Conservation (phyloP, 1,140 invertebrate genomes). For the Ruditapes philippinarum region DNA sequence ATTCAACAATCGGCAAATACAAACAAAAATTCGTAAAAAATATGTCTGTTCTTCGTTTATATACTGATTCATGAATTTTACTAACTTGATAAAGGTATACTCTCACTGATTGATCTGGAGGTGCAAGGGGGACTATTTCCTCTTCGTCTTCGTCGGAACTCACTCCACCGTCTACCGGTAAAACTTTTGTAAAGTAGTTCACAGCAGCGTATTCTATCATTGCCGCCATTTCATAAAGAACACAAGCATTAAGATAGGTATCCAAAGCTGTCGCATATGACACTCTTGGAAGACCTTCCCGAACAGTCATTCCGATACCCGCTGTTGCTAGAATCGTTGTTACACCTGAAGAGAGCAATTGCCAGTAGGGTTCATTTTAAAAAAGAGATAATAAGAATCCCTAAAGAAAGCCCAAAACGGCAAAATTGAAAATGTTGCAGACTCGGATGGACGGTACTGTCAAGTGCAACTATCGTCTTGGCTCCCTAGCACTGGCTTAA, state of each 20-base stretch:
- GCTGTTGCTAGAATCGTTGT: slow-evolving; percentile 90
- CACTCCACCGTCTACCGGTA: slow-evolving; percentile 73
- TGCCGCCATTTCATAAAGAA: slow-evolving; percentile 97
- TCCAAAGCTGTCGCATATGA: slow-evolving; percentile 96
- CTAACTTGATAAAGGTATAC: not conserved
- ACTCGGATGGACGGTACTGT: too few relatives aligned
- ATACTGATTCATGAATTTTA: too few relatives aligned
- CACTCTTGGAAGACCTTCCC: slow-evolving; percentile 89
- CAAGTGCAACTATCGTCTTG: too few relatives aligned
- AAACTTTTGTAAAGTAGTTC: slow-evolving; percentile 95
- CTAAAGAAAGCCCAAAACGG: too few relatives aligned
- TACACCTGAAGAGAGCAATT: slow-evolving; percentile 87
- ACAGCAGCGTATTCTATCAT: slow-evolving; percentile 97
- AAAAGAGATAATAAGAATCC: too few relatives aligned
- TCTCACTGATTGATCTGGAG: not conserved
- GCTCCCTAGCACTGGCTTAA: too few relatives aligned
- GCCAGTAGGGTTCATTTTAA: too few relatives aligned
- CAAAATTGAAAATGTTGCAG: too few relatives aligned
- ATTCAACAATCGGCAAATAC: too few relatives aligned
- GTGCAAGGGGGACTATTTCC: not conserved
- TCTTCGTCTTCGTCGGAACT: slow-evolving; percentile 73
- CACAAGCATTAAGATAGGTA: slow-evolving; percentile 97
- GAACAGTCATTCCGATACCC: slow-evolving; percentile 89
- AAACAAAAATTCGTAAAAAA: too few relatives aligned
- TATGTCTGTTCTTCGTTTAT: too few relatives aligned